Conservation (phyloP, 2,888 invertebrate genomes). For the Argyresthia albistria region DNA sequence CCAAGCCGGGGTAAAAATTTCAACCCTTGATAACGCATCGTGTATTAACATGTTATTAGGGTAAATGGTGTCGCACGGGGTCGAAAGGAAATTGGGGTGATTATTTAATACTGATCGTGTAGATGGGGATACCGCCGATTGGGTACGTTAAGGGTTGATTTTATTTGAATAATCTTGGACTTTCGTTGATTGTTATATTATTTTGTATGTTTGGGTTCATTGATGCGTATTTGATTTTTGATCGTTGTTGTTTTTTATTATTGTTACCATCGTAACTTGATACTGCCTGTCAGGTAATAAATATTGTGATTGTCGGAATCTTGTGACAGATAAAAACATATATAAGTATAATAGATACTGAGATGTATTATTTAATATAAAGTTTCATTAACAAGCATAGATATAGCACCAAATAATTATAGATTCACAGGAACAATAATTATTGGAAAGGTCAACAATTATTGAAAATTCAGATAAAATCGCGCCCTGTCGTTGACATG, state of each 20-base stretch:
- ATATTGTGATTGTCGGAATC: background rate
- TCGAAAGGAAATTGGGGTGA: slow-evolving; percentile 30
- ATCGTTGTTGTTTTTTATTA: too few relatives aligned
- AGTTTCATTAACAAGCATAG: too few relatives aligned
- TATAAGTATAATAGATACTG: background rate
- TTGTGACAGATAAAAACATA: background rate
- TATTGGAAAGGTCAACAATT: slow-evolving; percentile 14
- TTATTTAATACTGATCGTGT: slow-evolving; percentile 11
- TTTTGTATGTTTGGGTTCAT: too few relatives aligned
- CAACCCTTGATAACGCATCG: slow-evolving; percentile 18
- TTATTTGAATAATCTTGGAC: slow-evolving; percentile 23
- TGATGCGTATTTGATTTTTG: too few relatives aligned
- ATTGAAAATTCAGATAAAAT: slow-evolving; percentile 42
- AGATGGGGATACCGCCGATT: slow-evolving; percentile 19
- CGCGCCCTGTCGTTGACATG: slow-evolving; percentile 46
- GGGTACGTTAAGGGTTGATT: slow-evolving; percentile 15
- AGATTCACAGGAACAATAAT: too few relatives aligned
- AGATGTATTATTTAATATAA: background rate
- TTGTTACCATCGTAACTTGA: too few relatives aligned
- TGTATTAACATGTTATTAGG: slow-evolving; percentile 54
- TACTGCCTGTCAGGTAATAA: too few relatives aligned
- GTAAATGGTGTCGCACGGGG: slow-evolving; percentile 43
- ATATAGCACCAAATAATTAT: too few relatives aligned
- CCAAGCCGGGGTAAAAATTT: slow-evolving; percentile 28
- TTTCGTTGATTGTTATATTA: slow-evolving; percentile 14